Evolutionary conservation across 1,140 invertebrate species (phyloP).

Genomic region (Scaptomyza pallida): DNA sequence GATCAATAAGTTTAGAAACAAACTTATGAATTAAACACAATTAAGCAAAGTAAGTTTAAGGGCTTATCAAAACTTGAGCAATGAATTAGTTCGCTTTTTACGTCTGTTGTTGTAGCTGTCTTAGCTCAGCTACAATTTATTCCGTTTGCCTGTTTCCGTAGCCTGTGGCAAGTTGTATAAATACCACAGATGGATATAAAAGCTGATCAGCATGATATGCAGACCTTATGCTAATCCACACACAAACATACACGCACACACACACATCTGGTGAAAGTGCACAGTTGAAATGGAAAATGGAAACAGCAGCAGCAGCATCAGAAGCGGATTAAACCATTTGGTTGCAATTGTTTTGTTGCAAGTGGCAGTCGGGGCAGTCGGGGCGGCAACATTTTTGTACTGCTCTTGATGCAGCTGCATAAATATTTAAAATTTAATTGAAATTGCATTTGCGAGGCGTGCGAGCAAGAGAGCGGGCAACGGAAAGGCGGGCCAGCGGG

Average conservation of each 20-base stretch:
- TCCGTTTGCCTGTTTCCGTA: constrained; percentile 1
- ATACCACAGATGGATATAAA: constrained; percentile 22
- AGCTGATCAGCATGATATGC: constrained; percentile 31
- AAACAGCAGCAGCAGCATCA: constrained; percentile 59
- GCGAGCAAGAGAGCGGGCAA: neutral
- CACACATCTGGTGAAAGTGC: neutral
- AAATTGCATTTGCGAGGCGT: constrained; percentile 67
- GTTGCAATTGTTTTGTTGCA: constrained; percentile 62
- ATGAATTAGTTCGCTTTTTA: neutral
- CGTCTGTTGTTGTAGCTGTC: neutral
- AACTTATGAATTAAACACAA: too few relatives aligned
- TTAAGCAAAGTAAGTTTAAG: too few relatives aligned
- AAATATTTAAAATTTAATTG: constrained; percentile 83
- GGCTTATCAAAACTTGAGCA: too few relatives aligned
- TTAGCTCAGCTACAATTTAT: constrained; percentile 13
- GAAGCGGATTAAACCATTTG: constrained; percentile 71
- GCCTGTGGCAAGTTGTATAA: constrained; percentile 12
- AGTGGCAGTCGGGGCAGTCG: neutral
- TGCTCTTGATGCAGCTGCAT: constrained; percentile 51
- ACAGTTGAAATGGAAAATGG: constrained; percentile 26
- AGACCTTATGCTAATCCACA: constrained; percentile 47
- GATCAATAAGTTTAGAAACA: too few relatives aligned
- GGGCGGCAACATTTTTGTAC: constrained; percentile 22
- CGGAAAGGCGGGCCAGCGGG: constrained; percentile 14
- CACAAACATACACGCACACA: constrained; percentile 9